Percentiles rank a stretch among this genome's conserved stretches.
Conservation (phyloP, 2,888 invertebrate species). For the Megamerina dolium region DNA sequence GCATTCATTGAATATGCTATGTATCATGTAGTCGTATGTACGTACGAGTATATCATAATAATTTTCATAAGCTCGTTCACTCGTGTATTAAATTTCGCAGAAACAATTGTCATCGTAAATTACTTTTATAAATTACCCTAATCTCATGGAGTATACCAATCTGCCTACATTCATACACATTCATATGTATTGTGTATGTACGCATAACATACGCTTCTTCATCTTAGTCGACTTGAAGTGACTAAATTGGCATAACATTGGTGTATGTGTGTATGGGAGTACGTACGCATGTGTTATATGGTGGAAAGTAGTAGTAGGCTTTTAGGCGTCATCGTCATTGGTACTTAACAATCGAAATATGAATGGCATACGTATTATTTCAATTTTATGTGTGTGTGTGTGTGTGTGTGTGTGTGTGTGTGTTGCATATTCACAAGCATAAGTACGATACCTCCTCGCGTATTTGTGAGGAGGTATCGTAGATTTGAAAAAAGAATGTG, state of each 20-base stretch:
- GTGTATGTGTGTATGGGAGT: not conserved
- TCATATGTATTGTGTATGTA: not conserved
- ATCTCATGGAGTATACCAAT: constrained; percentile 10
- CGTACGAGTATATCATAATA: too few relatives aligned
- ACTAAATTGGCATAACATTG: not conserved
- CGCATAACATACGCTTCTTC: not conserved
- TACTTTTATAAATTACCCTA: constrained; percentile 16
- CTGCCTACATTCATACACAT: too few relatives aligned
- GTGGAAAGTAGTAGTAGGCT: too few relatives aligned
- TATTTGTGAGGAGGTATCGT: too few relatives aligned
- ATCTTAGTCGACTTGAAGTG: not conserved
- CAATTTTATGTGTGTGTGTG: not conserved
- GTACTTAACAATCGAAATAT: too few relatives aligned
- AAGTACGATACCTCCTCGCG: too few relatives aligned
- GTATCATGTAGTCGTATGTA: too few relatives aligned
- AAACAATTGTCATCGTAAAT: constrained; percentile 18
- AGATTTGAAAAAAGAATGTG: too few relatives aligned
- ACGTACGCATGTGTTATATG: not conserved
- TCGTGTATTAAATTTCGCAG: constrained; percentile 12
- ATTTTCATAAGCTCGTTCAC: too few relatives aligned
- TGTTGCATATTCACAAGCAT: too few relatives aligned
- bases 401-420: not conserved
- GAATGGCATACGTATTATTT: too few relatives aligned
- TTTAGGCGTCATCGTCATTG: constrained; percentile 3
- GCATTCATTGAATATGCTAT: too few relatives aligned